Evolutionary conservation across 2,888 invertebrate species (phyloP), one percentile per base, ranked within the genome.

Genomic region (Coenonympha arcania): DNA sequence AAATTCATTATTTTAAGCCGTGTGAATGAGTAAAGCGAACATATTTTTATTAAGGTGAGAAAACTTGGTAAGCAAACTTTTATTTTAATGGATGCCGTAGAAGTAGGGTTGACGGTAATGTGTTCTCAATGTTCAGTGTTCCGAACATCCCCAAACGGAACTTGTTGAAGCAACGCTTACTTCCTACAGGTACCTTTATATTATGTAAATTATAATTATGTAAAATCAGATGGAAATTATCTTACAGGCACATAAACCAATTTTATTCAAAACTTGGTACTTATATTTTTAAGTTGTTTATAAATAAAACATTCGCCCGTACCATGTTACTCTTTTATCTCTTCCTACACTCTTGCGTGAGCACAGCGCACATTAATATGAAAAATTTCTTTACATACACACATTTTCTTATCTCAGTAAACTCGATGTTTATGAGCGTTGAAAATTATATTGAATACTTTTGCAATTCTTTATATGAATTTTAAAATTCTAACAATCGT

Each of bases 311-410:
- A 6, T 1, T 11, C 37, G 19, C 19, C 6, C 22, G 6, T 19
- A 20, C 20, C 6, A 4, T 9, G 34, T 18, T 19, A 2, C 11
- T 36, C 34, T 15, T 16, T 18, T 26, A 40, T 26, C 18, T 28
- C 28, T 41, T 28, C 18, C 41, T 18, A 18, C 16, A 11, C 28
- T 41, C 41, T 26, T 41, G 28, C 11, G 16, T 28, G 11, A 41
- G 18, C 41, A 41, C 28, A 16, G 28, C 41, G 18, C n/a, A 41
- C 28, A 28, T 28, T 28, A 28, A 28, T 41, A 9, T 28, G 41
- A 30, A 41, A 28, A 48, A 48, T 37, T 42, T 36, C 43, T 36
- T 43, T 42, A 36, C 36, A 37, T 48, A 36, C 36, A 48, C 30
- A 48, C 43, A 48, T 48, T 48, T 36, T 30, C 42, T 9, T 36